These are phyloP conservation scores for Condylura cristata DNA, from an alignment of 2,113 vertebrate species.

Conservation along the genomic window DNA sequence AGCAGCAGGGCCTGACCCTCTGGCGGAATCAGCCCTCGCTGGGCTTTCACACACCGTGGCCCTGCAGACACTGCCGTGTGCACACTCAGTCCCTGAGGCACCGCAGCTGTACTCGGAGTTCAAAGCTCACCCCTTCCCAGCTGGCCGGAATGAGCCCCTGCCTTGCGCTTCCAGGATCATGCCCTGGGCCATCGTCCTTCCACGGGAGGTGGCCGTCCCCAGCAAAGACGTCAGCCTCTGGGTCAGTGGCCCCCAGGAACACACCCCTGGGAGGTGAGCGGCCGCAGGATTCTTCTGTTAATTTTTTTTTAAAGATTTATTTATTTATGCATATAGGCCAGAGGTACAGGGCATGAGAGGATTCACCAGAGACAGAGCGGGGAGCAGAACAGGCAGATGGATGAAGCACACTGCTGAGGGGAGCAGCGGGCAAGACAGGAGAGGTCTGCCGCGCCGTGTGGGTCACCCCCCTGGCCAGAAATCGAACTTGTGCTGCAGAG, in stretches of 20 bases:
- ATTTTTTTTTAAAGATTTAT: too few relatives aligned
- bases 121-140: not conserved
- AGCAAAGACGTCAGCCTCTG: fast-evolving
- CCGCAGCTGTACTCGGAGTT: not conserved
- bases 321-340: too few relatives aligned
- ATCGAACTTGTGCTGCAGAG: too few relatives aligned
- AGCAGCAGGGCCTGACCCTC: not conserved
- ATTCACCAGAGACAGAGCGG: too few relatives aligned
- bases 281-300: too few relatives aligned
- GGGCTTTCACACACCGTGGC: fast-evolving
- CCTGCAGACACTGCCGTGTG: fast-evolving
- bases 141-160: not conserved
- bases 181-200: not conserved
- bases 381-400: too few relatives aligned
- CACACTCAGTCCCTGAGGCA: fast-evolving
- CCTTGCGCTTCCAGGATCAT: not conserved
- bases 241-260: fast-evolving
- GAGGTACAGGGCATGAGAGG: too few relatives aligned
- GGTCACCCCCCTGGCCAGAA: too few relatives aligned
- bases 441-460: too few relatives aligned
- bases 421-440: too few relatives aligned
- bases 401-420: too few relatives aligned
- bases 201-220: fast-evolving
- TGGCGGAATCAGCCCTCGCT: fast-evolving
- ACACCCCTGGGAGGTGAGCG: fast-evolving